These are phyloP conservation scores for Toxotes lorentzi DNA, from an alignment of 2,797 vertebrate genomes.

Conservation along the genomic window DNA sequence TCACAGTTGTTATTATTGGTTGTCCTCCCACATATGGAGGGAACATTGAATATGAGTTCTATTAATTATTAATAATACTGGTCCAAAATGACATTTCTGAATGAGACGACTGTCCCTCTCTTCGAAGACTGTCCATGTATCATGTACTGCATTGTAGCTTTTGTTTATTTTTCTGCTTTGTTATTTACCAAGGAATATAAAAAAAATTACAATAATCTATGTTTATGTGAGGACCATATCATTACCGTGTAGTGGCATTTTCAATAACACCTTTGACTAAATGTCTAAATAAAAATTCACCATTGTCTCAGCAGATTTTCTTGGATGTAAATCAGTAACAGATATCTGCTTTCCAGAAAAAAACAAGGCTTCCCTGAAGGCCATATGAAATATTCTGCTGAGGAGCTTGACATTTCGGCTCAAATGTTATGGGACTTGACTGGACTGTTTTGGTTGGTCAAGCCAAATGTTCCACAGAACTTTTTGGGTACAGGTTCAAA, in stretches of 20 bases:
- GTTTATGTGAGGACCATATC: background rate
- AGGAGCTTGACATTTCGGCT: constrained; percentile 61
- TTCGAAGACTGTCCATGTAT: background rate
- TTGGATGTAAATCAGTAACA: constrained; percentile 9
- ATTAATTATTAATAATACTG: constrained; percentile 21
- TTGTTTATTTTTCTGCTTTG: background rate
- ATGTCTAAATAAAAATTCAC: background rate
- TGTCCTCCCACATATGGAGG: background rate
- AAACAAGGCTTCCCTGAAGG: constrained; percentile 26
- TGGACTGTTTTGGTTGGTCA: constrained; percentile 31
- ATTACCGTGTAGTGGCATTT: background rate
- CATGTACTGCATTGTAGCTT: background rate
- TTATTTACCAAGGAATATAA: background rate
- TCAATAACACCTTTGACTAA: background rate
- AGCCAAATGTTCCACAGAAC: constrained; percentile 42
- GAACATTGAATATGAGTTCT: constrained; percentile 1
- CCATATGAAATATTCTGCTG: constrained; percentile 58
- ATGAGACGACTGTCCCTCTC: background rate
- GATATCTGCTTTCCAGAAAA: constrained; percentile 48
- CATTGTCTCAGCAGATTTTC: constrained; percentile 7
- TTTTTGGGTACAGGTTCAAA: constrained; percentile 15
- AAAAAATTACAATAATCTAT: background rate
- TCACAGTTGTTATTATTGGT: constrained; percentile 32
- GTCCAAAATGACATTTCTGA: background rate
- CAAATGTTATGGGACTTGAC: constrained; percentile 45